Evolutionary conservation across 1,140 invertebrate species (phyloP).

Genomic region (Papilio polyxenes): DNA sequence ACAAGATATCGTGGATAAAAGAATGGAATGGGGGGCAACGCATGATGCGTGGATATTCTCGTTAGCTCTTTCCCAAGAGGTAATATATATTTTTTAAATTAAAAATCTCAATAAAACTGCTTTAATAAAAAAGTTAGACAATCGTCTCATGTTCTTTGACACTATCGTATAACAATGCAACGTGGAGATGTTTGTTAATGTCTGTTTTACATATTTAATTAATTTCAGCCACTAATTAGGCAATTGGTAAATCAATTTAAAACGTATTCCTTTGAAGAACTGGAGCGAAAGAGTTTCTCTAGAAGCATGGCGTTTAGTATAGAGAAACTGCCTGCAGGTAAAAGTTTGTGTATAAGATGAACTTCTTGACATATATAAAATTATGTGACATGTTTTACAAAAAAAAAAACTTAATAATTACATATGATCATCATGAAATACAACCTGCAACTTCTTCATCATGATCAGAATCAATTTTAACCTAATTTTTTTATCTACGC

Average conservation of each 20-base stretch:
- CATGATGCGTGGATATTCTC: constrained; percentile 82
- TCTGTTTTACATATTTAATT: constrained; percentile 15
- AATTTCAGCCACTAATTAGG: constrained; percentile 68
- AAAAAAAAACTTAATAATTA: too few species aligned
- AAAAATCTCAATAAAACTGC: neutral
- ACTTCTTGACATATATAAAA: neutral
- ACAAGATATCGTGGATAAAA: constrained; percentile 76
- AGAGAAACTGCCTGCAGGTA: constrained; percentile 81
- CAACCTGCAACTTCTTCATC: neutral
- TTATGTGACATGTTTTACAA: neutral
- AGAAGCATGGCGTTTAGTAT: constrained; percentile 78
- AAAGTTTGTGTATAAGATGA: neutral
- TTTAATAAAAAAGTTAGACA: too few species aligned
- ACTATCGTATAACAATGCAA: too few species aligned
- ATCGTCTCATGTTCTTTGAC: too few species aligned
- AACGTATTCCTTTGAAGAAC: constrained; percentile 66
- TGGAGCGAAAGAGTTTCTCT: constrained; percentile 68
- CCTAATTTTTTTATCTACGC: too few species aligned
- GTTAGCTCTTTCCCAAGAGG: constrained; percentile 73
- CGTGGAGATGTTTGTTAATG: too few species aligned
- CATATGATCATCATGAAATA: too few species aligned
- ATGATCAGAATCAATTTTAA: too few species aligned
- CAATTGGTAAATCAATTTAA: constrained; percentile 74
- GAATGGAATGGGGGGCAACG: constrained; percentile 81
- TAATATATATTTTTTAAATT: constrained; percentile 39